Evolutionary conservation across 2,797 vertebrate species (phyloP).

Genomic region (Mus caroli): DNA sequence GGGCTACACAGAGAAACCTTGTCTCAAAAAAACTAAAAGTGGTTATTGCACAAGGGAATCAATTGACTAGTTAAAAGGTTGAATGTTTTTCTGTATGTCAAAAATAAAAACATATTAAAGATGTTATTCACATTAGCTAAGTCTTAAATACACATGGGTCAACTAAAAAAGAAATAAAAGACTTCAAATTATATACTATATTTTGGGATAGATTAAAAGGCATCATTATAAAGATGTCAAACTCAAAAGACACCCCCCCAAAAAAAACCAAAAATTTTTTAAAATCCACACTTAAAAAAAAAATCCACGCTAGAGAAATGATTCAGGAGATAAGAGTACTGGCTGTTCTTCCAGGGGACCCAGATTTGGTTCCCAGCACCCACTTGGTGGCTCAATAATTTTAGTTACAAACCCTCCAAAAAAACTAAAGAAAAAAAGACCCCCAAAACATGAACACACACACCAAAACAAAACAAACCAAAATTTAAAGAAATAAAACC

Average conservation of each 20-base stretch:
- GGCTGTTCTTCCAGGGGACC: neutral
- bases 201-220: neutral
- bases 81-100: neutral
- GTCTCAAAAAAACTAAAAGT: neutral
- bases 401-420: neutral
- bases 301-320: neutral
- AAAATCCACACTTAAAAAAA: neutral
- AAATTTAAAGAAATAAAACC: neutral
- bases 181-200: slow-evolving; percentile 14
- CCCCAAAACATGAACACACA: neutral
- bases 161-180: slow-evolving; percentile 23
- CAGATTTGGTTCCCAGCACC: neutral
- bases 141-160: neutral
- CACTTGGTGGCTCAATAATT: neutral
- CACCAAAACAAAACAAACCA: neutral
- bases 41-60: neutral
- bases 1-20: neutral
- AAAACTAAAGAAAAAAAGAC: neutral
- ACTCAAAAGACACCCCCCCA: neutral
- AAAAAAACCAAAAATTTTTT: neutral
- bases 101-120: neutral
- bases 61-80: neutral
- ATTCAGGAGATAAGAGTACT: neutral
- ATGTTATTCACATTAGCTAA: neutral
- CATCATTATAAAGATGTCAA: neutral